These are phyloP conservation scores for Metopia argyrocephala DNA, from an alignment of 2,888 invertebrate genomes.

Conservation along the genomic window DNA sequence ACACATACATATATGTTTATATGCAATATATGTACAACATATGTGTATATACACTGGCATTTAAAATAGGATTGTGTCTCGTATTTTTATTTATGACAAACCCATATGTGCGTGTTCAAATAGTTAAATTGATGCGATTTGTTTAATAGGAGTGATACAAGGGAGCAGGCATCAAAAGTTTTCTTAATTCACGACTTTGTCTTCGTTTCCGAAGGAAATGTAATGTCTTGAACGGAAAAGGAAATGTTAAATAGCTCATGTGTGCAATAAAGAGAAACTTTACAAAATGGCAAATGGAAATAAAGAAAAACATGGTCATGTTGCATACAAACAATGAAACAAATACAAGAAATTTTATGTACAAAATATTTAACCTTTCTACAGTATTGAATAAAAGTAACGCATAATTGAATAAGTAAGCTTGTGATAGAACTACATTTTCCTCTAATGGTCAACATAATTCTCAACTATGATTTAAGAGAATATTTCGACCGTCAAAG, in stretches of 20 bases:
- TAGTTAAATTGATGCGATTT: conserved; percentile 52
- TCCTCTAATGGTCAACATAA: too few species aligned
- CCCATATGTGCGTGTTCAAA: conserved; percentile 67
- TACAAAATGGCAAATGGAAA: conserved; percentile 67
- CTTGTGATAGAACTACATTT: too few species aligned
- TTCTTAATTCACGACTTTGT: conserved; percentile 11
- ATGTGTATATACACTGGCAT: too few species aligned
- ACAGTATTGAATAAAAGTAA: not conserved
- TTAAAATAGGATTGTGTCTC: conserved; percentile 2
- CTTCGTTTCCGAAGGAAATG: conserved; percentile 54
- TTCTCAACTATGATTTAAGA: too few species aligned
- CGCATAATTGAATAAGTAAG: not conserved
- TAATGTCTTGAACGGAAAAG: conserved; percentile 65
- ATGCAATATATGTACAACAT: not conserved
- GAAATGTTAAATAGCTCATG: conserved; percentile 72
- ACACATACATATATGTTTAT: conserved; percentile 47
- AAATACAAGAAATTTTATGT: too few species aligned
- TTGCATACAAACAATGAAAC: not conserved
- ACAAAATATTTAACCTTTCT: too few species aligned
- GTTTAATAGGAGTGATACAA: not conserved
- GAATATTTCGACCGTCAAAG: too few species aligned
- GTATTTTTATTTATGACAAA: conserved; percentile 71
- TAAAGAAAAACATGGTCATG: not conserved
- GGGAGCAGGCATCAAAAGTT: not conserved
- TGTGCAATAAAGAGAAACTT: conserved; percentile 75